Base-by-base conservation (phyloP, 2,888 invertebrate species). In the Andrena flavipes region DNA sequence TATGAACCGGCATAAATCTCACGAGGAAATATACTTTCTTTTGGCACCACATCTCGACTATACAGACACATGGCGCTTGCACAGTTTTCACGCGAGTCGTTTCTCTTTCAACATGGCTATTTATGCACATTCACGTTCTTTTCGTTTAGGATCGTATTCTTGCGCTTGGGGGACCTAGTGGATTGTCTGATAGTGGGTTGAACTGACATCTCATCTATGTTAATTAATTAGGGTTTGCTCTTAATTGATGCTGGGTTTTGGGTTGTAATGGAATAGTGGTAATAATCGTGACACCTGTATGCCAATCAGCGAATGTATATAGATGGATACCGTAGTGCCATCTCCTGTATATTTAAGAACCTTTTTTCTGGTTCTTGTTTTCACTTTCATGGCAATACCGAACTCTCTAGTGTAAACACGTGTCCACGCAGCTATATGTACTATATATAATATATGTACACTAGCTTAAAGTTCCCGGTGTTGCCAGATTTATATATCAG, bases 11-110 rank as follows among this genome's bases (percentile, higher is more conserved):
- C 42, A 42, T 75, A 76, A 79, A 79, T 65, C 64, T 70, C 70
- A 4, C 35, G 23, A 51, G 69, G 42, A 79, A 76, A 69, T 79
- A 70, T 42, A 76, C 59, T 64, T 76, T 65, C 51, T 76, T 51
- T 69, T 76, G 69, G 70, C 42, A 42, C 75, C 51, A 42, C 56
- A 42, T 54, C 73, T 56, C 16, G 16, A 16, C n/a, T 42, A 3
- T 10, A 48, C 54, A 74, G 48, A 73, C 65, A 65, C 60, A 77
- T 74, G 74, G 51, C 29, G 65, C 51, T 23, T n/a, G 16, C 33
- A 20, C 10, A 2, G 30, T 42, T 59, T 72, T 30, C 33, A 56
- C 26, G 26, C 13, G 20, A 59, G 56, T 59, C 48, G 48, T 30
- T 48, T 30, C 13, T 30, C 16, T 59, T 10, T 49, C 26, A 20